These are phyloP conservation scores for Vimba vimba DNA, from an alignment of 2,113 vertebrate genomes.

Conservation along the genomic window DNA sequence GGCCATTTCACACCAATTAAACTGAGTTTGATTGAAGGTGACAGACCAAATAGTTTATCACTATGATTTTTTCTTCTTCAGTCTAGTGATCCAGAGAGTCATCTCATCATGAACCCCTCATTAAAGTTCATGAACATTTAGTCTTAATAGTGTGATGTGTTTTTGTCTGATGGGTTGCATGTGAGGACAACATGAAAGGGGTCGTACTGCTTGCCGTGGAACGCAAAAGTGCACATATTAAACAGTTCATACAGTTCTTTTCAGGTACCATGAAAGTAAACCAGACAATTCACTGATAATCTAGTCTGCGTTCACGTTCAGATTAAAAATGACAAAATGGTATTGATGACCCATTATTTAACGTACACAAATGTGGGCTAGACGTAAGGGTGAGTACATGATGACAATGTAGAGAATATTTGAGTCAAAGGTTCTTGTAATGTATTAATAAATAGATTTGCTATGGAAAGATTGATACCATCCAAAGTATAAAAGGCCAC, in stretches of 20 bases:
- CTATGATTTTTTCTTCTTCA: constrained; percentile 54
- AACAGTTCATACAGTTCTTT: background rate
- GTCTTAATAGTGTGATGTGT: constrained; percentile 5
- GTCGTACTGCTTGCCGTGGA: background rate
- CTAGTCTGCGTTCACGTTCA: background rate
- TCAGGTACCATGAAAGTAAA: background rate
- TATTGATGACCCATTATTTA: background rate
- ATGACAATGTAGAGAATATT: background rate
- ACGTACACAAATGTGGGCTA: background rate
- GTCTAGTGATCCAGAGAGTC: constrained; percentile 54
- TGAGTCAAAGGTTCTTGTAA: background rate
- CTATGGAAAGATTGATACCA: constrained; percentile 10
- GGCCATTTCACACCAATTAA: constrained; percentile 76
- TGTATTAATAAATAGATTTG: constrained; percentile 4
- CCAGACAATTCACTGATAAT: background rate
- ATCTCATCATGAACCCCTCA: constrained; percentile 56
- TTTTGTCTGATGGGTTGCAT: background rate
- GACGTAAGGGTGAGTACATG: background rate
- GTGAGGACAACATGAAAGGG: background rate
- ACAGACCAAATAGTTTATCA: constrained; percentile 66
- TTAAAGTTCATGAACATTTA: background rate
- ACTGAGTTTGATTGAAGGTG: constrained; percentile 73
- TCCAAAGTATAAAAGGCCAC: constrained; percentile 15
- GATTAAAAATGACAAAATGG: background rate
- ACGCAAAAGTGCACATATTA: background rate